Conservation (phyloP, 2,888 invertebrate genomes). For the Phalera bucephala region DNA sequence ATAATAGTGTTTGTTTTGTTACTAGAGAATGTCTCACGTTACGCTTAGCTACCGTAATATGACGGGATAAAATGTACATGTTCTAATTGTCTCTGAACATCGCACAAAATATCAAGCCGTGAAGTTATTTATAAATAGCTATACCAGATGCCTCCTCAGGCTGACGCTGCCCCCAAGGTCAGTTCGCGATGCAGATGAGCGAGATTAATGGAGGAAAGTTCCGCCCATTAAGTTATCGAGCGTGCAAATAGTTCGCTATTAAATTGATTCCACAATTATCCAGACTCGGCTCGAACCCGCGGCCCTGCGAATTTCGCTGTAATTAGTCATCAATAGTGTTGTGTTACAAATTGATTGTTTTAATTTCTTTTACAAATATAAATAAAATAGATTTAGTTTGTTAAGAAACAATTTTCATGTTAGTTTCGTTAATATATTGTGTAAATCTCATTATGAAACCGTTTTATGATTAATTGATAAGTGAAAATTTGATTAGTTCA, state of each 20-base stretch:
- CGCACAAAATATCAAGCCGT: too few relatives aligned
- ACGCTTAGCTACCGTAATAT: too few relatives aligned
- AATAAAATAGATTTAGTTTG: not conserved
- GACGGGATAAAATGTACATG: too few relatives aligned
- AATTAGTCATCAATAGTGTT: constrained; percentile 11
- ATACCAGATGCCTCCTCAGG: not conserved
- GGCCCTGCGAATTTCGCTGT: constrained; percentile 6
- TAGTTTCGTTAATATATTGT: not conserved
- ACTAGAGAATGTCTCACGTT: too few relatives aligned
- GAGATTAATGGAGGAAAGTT: constrained; percentile 15
- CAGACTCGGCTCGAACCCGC: constrained; percentile 5
- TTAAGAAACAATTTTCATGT: not conserved
- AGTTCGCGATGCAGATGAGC: constrained; percentile 7
- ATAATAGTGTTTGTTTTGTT: too few relatives aligned
- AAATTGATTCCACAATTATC: constrained; percentile 18
- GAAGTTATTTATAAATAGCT: too few relatives aligned
- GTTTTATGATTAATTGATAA: not conserved
- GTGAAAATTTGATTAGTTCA: not conserved
- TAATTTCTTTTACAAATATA: not conserved
- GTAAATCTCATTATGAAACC: not conserved
- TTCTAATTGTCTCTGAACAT: too few relatives aligned
- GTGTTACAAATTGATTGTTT: constrained; percentile 1
- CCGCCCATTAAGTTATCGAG: constrained; percentile 6
- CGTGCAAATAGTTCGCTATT: constrained; percentile 18
- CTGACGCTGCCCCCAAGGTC: not conserved